These are phyloP conservation scores for Psittacula cyanocephala DNA, from an alignment of 2,113 vertebrate species.

Conservation along the genomic window DNA sequence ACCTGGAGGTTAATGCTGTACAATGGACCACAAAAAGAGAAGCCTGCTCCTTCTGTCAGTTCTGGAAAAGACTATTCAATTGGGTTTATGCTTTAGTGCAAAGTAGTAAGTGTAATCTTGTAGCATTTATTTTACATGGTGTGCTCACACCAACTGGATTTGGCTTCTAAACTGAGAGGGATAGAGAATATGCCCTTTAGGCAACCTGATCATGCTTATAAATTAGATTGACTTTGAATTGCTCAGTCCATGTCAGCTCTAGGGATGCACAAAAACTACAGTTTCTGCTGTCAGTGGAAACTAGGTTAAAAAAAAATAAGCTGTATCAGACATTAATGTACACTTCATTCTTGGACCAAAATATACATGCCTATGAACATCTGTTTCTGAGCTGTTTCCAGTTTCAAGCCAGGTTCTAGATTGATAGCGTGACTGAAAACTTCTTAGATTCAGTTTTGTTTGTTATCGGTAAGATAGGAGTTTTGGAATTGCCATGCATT, in stretches of 20 bases:
- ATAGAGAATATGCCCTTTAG: neutral
- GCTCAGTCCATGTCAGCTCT: neutral
- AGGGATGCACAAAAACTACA: neutral
- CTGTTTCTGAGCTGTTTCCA: neutral
- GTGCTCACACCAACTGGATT: neutral
- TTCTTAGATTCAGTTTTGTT: neutral
- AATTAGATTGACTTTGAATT: neutral
- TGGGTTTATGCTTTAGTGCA: neutral
- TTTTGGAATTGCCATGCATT: neutral
- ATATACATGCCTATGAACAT: neutral
- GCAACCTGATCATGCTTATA: neutral
- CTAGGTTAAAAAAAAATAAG: neutral
- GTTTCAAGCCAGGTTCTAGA: neutral
- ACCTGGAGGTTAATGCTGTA: neutral
- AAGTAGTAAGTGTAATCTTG: neutral
- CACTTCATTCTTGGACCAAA: neutral
- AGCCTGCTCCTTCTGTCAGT: neutral
- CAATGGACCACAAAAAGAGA: neutral
- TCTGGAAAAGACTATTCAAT: neutral
- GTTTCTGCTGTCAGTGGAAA: neutral
- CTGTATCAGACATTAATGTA: neutral
- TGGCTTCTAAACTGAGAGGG: rapidly evolving
- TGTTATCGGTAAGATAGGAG: neutral
- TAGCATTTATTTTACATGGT: neutral
- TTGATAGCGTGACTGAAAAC: neutral